phyloP scores from a whole-genome alignment of 2,797 vertebrate species.

The Knipowitschia caucasica region DNA sequence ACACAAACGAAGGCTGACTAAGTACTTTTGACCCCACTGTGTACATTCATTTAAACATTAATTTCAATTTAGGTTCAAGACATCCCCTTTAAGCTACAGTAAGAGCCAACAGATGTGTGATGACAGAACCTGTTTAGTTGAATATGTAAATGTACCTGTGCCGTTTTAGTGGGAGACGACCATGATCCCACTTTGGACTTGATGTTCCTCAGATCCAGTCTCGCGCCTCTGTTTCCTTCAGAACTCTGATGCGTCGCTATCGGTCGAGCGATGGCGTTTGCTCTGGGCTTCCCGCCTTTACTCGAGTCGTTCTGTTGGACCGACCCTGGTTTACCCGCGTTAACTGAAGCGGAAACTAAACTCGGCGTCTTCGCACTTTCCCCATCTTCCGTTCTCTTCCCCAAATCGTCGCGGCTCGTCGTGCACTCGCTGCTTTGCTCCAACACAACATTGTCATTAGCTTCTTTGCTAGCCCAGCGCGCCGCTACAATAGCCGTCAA shows the following conservation, averaged over 20 bases:
- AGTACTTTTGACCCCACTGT: too few species aligned
- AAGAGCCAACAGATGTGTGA: too few species aligned
- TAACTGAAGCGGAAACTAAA: conserved; percentile 8
- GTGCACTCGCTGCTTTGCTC: neutral
- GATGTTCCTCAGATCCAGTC: conserved; percentile 80
- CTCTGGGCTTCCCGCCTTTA: conserved; percentile 18
- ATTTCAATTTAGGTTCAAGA: too few species aligned
- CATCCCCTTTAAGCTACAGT: too few species aligned
- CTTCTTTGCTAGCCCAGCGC: conserved; percentile 12
- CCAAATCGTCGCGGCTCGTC: neutral
- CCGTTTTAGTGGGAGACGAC: conserved; percentile 59
- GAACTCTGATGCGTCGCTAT: conserved; percentile 35
- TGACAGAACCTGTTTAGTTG: too few species aligned
- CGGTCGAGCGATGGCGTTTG: conserved; percentile 10
- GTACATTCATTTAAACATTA: too few species aligned
- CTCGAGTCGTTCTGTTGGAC: conserved; percentile 24
- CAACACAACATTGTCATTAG: neutral
- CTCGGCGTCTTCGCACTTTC: conserved; percentile 28
- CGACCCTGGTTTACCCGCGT: neutral
- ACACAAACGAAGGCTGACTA: too few species aligned
- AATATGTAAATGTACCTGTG: conserved; percentile 29
- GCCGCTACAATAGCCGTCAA: conserved; percentile 16
- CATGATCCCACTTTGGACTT: conserved; percentile 82
- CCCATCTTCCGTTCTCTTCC: neutral
- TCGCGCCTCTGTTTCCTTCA: conserved; percentile 76